Base-by-base conservation (phyloP, 2,113 vertebrate species). In the Anser brachyrhynchus region DNA sequence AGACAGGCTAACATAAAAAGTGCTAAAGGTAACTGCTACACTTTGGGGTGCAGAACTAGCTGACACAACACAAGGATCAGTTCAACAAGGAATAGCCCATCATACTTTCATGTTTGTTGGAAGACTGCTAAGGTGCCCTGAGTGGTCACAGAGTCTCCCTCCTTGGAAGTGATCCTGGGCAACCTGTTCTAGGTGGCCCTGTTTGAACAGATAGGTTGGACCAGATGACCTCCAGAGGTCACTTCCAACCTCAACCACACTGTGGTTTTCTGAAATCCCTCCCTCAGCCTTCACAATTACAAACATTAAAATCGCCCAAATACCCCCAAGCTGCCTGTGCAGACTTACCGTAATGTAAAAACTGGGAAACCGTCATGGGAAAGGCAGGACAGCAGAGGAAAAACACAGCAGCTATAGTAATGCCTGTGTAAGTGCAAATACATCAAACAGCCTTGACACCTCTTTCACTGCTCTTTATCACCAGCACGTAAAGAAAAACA, bases 11-110 rank as follows among this genome's bases (percentile, higher is more conserved):
- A 7, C 18, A 22, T 29, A 18, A 79, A 79, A 41, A 41, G 61
- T 0, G 0, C 26, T 89, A 35, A 25, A 7, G 19, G 35, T 54
- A 89, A 81, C 22, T 20, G 54, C 23, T 2, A 2, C 59, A 14
- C 29, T 61, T 59, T 16, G 19, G 25, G n/a, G 43, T 1, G 0
- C 43, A 43, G 52, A 88, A 13, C 20, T n/a, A 61, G 22, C 54
- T 73, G 72, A 83, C 25, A 28, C 41, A 35, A 35, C 11, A 77
- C 52, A 59, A 31, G 15, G 51, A 51, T 73, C 14, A 37, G 13
- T 41, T 59, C 17, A 33, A 43, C 54, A 80, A 41, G 17, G 58
- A 93, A 65, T 7, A 71, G 25, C 17, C 18, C 11, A 3, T 35
- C 35, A 39, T 17, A 23, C 4, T 37, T 59, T 5, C 7, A 10